A percentile compares a stretch with the other conserved stretches of the same genome.
These are phyloP conservation scores for Thalassophryne amazonica DNA, from an alignment of 2,797 vertebrate genomes.

Conservation along the genomic window DNA sequence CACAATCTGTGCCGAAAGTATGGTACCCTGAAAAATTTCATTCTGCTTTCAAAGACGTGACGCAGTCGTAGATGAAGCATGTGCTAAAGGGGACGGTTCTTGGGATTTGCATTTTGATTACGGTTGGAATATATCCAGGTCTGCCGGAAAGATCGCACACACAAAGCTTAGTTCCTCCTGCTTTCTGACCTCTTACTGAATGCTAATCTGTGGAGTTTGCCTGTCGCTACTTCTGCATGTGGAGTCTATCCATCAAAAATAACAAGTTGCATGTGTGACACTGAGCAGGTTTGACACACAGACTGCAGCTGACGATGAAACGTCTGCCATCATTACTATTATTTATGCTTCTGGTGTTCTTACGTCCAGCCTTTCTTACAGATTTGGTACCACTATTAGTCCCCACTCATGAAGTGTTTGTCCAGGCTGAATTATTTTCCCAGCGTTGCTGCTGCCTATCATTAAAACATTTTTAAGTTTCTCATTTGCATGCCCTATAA, in stretches of 20 bases:
- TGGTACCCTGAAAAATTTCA: slow-evolving; percentile 57
- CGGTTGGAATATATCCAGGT: slow-evolving; percentile 28
- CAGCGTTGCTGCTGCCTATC: slow-evolving; percentile 56
- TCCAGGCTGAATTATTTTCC: slow-evolving; percentile 36
- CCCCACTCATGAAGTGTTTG: slow-evolving; percentile 35
- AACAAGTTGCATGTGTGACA: slow-evolving; percentile 77
- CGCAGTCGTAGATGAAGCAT: slow-evolving; percentile 48
- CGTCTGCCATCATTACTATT: slow-evolving; percentile 24
- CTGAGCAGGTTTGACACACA: slow-evolving; percentile 53
- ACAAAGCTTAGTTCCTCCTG: slow-evolving; percentile 51
- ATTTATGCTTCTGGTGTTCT: slow-evolving; percentile 18
- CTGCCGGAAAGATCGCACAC: slow-evolving; percentile 45
- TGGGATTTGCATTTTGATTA: slow-evolving; percentile 21
- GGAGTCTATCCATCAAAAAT: slow-evolving; percentile 59
- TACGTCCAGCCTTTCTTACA: slow-evolving; percentile 22
- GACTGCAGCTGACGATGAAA: slow-evolving; percentile 44
- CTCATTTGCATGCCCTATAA: slow-evolving; percentile 74
- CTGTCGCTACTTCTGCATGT: slow-evolving; percentile 76
- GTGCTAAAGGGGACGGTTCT: slow-evolving; percentile 17
- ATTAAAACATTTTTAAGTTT: slow-evolving; percentile 71
- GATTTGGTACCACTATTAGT: slow-evolving; percentile 33
- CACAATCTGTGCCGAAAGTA: slow-evolving; percentile 54
- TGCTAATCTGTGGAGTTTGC: slow-evolving; percentile 68
- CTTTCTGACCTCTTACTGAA: slow-evolving; percentile 61
- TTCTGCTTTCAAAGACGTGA: slow-evolving; percentile 48